Base-by-base conservation (phyloP, 2,797 vertebrate species). In the Helicolenus hilgendorfi region DNA sequence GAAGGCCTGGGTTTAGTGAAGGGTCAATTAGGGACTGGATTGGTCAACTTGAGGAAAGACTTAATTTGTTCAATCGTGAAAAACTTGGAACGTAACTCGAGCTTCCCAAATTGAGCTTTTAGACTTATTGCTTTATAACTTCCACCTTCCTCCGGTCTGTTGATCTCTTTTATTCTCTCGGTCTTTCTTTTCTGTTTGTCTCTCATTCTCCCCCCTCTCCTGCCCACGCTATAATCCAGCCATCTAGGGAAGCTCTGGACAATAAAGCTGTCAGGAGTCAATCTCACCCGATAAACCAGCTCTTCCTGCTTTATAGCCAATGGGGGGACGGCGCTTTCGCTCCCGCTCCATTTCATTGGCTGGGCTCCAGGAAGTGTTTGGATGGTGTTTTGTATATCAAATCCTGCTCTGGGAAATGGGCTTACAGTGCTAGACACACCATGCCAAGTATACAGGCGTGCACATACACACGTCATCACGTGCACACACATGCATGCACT, bases 261-360 rank as follows among this genome's bases (percentile, higher is more conserved):
- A 89, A 91, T 89, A 91, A 95, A 93, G 74, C 90, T 93, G 92
- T 93, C 95, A 83, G 53, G 69, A 92, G 69, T 93, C 91, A 92
- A 91, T 94, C 92, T 94, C 70, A 11, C 55, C 70, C n/a, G 55
- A 87, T 94, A 91, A 93, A 93, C 81, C 58, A 65, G 81, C 79
- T 81, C 87, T 92, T 93, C 85, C 92, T 91, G 70, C 80, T 89
- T 79, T 79, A 62, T 60, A 90, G 86, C 91, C 89, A 94, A 87
- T 93, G 27, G 58, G 72, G 72, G 85, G 71, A 72, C n/a, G 1
- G 24, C 10, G 41, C 65, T 63, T 49, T 49, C 45, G 45, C 45
- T 49, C 45, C 45, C 45, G 45, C 45, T 49, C 45, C 45, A 49
- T 49, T 49, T 49, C 45, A 49, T 49, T 49, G 45, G 45, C 45